phyloP scores from a whole-genome alignment of 2,888 invertebrate species.

The Endomychus coccineus region DNA sequence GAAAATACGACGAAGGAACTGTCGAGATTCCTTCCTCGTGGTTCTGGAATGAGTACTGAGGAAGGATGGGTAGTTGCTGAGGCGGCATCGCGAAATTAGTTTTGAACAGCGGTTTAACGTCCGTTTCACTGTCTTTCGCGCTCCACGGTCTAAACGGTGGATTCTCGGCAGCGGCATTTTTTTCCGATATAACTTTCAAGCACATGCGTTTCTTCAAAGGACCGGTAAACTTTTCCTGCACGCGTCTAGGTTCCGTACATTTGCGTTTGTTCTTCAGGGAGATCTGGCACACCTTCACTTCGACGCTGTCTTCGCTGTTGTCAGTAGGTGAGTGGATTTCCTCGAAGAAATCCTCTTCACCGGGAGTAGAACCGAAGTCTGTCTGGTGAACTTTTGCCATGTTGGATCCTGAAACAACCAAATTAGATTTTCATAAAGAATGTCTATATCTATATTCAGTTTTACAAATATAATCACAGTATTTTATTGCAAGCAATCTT shows the following conservation, averaged over 20 bases:
- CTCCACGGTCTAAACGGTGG: conserved; percentile 63
- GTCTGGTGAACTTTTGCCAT: conserved; percentile 51
- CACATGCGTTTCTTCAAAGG: conserved; percentile 69
- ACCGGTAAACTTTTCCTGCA: conserved; percentile 44
- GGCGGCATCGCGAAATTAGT: background rate
- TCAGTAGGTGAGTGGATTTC: conserved; percentile 54
- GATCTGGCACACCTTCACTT: conserved; percentile 55
- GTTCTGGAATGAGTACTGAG: conserved; percentile 11
- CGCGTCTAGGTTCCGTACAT: conserved; percentile 58
- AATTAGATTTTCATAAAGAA: too few species aligned
- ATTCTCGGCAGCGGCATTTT: conserved; percentile 36
- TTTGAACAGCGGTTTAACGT: conserved; percentile 2
- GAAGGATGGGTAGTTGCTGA: conserved; percentile 8
- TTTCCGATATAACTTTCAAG: conserved; percentile 41
- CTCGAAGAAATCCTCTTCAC: conserved; percentile 57
- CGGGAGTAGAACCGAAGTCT: conserved; percentile 68
- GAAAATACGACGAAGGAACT: conserved; percentile 27
- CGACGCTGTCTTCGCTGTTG: conserved; percentile 58
- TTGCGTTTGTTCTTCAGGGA: conserved; percentile 59
- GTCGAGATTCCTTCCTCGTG: conserved; percentile 11
- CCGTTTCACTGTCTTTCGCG: conserved; percentile 20
- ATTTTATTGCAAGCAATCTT: too few species aligned
- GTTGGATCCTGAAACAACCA: conserved; percentile 49
- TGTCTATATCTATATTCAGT: too few species aligned
- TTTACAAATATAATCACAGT: too few species aligned